These are phyloP conservation scores for Indicator indicator DNA, from an alignment of 2,113 vertebrate species.

Conservation along the genomic window DNA sequence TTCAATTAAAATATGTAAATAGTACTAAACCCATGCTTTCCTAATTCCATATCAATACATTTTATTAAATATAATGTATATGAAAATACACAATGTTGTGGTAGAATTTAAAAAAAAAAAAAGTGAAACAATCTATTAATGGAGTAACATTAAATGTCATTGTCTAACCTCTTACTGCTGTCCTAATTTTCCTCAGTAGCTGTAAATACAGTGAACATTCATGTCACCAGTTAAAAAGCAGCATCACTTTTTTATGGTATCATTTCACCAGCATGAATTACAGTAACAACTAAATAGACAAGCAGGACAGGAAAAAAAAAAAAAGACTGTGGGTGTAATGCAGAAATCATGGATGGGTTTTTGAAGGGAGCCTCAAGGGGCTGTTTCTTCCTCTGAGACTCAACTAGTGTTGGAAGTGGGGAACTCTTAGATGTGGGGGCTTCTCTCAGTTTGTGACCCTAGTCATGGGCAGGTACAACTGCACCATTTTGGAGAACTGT, in stretches of 20 bases:
- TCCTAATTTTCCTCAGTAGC: slow-evolving; percentile 39
- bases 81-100: slow-evolving; percentile 65
- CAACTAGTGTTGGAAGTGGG: neutral
- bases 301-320: neutral
- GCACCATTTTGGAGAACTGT: neutral
- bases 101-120: slow-evolving; percentile 55
- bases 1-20: slow-evolving; percentile 70
- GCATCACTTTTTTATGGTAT: neutral
- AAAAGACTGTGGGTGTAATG: neutral
- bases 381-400: neutral
- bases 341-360: neutral
- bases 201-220: neutral
- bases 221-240: neutral
- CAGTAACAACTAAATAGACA: neutral
- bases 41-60: slow-evolving; percentile 65
- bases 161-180: slow-evolving; percentile 34
- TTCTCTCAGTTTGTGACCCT: neutral
- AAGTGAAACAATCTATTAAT: slow-evolving; percentile 53
- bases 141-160: slow-evolving; percentile 58
- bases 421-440: neutral
- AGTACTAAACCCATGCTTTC: slow-evolving; percentile 62
- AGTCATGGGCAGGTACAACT: neutral
- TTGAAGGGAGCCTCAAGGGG: neutral
- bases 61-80: slow-evolving; percentile 70
- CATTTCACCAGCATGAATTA: neutral